phyloP scores from a whole-genome alignment of 2,797 vertebrate genomes.

The Liparis tanakae region DNA sequence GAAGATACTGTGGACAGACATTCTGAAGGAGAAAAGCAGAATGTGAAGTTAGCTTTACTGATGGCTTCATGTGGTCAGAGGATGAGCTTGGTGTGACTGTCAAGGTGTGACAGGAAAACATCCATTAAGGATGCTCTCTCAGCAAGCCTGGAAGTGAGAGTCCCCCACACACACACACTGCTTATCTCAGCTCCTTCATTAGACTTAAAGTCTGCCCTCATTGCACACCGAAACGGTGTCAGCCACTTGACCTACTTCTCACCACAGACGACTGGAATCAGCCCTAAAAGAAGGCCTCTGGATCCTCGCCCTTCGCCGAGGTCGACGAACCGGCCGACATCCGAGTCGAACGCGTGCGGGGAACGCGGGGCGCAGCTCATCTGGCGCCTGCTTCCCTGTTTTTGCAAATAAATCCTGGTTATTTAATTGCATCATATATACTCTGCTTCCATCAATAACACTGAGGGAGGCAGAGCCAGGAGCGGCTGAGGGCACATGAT shows the following conservation, averaged over 20 bases:
- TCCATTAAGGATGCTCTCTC: slow-evolving; percentile 24
- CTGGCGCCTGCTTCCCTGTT: slow-evolving; percentile 23
- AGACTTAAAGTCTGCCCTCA: slow-evolving; percentile 68
- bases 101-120: slow-evolving; percentile 54
- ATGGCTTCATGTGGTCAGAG: background rate
- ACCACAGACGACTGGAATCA: slow-evolving; percentile 54
- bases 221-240: slow-evolving; percentile 65
- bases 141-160: slow-evolving; percentile 50
- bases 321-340: slow-evolving; percentile 13
- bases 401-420: slow-evolving; percentile 56
- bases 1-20: background rate
- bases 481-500: slow-evolving; percentile 58
- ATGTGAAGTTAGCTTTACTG: too few relatives aligned
- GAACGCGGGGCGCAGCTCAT: slow-evolving; percentile 31
- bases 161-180: slow-evolving; percentile 35
- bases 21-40: background rate
- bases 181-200: slow-evolving; percentile 69
- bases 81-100: slow-evolving; percentile 28
- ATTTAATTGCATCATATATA: slow-evolving; percentile 59
- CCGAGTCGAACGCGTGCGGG: slow-evolving; percentile 7
- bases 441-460: slow-evolving; percentile 47
- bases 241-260: slow-evolving; percentile 78
- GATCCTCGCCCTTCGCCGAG: slow-evolving; percentile 17
- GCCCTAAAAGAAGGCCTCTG: slow-evolving; percentile 37
- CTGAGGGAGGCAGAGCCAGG: slow-evolving; percentile 46